phyloP scores from a whole-genome alignment of 2,797 vertebrate genomes.

The Lacerta bilineata region DNA sequence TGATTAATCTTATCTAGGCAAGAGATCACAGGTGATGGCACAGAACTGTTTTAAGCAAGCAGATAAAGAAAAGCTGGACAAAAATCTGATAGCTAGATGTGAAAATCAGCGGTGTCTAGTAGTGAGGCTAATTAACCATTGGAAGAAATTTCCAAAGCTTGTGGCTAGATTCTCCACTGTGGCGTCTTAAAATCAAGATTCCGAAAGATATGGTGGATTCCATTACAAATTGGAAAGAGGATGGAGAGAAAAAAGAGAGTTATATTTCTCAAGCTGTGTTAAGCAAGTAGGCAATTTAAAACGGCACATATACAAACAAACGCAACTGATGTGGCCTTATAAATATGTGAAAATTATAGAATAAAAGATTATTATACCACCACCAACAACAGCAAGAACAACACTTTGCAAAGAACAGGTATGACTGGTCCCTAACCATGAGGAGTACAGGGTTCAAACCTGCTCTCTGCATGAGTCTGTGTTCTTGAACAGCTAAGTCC shows the following conservation, averaged over 20 bases:
- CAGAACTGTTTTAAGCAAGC: constrained; percentile 34
- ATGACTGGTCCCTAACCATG: too few relatives aligned
- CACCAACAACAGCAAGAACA: too few relatives aligned
- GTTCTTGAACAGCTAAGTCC: not conserved
- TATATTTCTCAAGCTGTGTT: not conserved
- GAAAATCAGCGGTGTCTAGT: constrained; percentile 14
- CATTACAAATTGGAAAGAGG: not conserved
- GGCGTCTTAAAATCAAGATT: constrained; percentile 4
- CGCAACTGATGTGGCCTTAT: not conserved
- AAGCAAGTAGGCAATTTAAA: not conserved
- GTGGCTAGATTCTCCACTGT: not conserved
- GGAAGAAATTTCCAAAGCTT: constrained; percentile 43
- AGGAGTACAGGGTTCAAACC: too few relatives aligned
- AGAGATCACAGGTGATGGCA: constrained; percentile 31
- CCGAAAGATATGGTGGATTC: not conserved
- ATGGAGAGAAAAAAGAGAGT: not conserved
- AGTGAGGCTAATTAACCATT: constrained; percentile 8
- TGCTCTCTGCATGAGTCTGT: not conserved
- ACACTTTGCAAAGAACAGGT: too few relatives aligned
- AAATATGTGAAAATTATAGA: not conserved
- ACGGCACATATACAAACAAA: too few relatives aligned
- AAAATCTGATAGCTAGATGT: constrained; percentile 28
- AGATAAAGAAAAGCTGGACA: not conserved
- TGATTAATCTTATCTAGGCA: not conserved
- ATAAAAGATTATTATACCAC: not conserved